Evolutionary conservation across 2,888 invertebrate genomes (phyloP).

Genomic region (Chelonus formosanus): DNA sequence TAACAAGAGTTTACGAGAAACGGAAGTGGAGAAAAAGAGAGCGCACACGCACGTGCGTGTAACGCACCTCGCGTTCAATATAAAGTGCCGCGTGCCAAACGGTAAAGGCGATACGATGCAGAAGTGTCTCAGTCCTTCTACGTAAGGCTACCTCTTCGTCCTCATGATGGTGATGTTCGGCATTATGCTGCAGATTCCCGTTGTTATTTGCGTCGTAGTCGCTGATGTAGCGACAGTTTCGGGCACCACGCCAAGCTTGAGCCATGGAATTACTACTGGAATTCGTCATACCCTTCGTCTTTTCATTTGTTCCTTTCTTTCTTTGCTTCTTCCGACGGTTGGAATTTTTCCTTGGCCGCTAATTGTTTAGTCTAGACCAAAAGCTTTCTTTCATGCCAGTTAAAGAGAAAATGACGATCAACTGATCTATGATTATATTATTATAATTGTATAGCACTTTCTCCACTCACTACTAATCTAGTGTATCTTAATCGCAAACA

Average conservation of each 20-base stretch:
- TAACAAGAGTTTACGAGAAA: constrained; percentile 10
- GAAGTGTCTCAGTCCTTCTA: constrained; percentile 70
- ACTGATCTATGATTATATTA: background rate
- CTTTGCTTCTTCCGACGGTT: constrained; percentile 9
- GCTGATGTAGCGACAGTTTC: constrained; percentile 55
- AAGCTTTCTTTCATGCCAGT: too few relatives aligned
- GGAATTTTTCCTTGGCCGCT: background rate
- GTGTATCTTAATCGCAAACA: constrained; percentile 29
- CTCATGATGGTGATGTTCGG: constrained; percentile 34
- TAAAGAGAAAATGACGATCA: constrained; percentile 1
- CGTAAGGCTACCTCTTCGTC: constrained; percentile 60
- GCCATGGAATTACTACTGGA: constrained; percentile 52
- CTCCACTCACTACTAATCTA: constrained; percentile 29
- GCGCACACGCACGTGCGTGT: constrained; percentile 39
- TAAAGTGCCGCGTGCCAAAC: constrained; percentile 79
- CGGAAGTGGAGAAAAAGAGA: background rate
- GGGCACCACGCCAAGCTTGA: constrained; percentile 53
- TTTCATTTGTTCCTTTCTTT: constrained; percentile 6
- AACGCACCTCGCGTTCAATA: constrained; percentile 66
- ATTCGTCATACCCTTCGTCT: constrained; percentile 49
- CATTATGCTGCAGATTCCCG: constrained; percentile 37
- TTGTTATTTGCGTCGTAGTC: constrained; percentile 52
- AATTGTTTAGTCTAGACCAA: background rate
- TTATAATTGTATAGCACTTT: constrained; percentile 19
- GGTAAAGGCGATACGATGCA: constrained; percentile 78